Evolutionary conservation across 2,113 vertebrate genomes (phyloP).

Genomic region (Syrrhaptes paradoxus): DNA sequence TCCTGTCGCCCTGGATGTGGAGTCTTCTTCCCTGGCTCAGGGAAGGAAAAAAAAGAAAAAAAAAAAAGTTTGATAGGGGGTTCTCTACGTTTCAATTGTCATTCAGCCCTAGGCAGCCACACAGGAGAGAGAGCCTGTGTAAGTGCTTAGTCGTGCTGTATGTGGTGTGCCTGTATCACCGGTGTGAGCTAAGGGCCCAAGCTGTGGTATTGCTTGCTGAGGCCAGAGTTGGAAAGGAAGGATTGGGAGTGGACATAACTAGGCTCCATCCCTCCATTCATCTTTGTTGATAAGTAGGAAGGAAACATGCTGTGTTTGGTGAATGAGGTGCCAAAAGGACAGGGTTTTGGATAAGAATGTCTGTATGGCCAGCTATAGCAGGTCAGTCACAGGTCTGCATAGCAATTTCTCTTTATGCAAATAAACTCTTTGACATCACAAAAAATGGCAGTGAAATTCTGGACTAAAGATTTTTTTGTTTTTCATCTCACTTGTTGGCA

Average conservation of each 20-base stretch:
- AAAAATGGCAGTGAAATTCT: neutral
- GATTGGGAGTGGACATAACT: neutral
- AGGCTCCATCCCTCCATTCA: neutral
- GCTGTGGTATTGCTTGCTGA: neutral
- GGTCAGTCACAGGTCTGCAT: neutral
- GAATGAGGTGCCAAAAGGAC: neutral
- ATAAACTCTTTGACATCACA: neutral
- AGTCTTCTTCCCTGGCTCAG: neutral
- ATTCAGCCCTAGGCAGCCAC: neutral
- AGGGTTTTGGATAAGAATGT: fast-evolving
- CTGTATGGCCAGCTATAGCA: neutral
- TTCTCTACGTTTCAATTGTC: neutral
- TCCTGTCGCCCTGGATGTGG: neutral
- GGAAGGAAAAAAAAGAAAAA: neutral
- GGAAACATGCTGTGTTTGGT: neutral
- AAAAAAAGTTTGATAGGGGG: neutral
- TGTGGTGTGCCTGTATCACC: neutral
- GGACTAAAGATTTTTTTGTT: neutral
- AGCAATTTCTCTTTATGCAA: neutral
- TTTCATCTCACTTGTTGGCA: neutral
- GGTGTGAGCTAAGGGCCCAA: fast-evolving
- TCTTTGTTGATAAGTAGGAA: neutral
- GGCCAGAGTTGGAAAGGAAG: neutral
- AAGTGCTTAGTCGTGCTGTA: neutral
- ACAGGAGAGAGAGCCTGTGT: neutral